phyloP scores from a whole-genome alignment of 2,797 vertebrate species.

The Aplochiton taeniatus region DNA sequence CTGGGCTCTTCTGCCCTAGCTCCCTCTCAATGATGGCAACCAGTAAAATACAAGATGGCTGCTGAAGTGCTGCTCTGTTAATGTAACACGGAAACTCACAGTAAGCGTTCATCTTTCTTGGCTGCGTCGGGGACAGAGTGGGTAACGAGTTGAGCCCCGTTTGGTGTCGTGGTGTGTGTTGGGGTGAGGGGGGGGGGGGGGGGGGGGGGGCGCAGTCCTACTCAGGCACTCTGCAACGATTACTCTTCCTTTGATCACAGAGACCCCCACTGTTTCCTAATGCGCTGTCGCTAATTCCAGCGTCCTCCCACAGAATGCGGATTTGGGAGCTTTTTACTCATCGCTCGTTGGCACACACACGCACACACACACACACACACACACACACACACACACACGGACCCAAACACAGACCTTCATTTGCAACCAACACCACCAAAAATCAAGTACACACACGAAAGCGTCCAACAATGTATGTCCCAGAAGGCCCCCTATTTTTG shows the following conservation, averaged over 20 bases:
- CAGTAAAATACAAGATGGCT: too few relatives aligned
- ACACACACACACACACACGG: neutral
- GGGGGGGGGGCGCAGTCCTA: constrained; percentile 46
- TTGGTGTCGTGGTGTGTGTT: constrained; percentile 33
- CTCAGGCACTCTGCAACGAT: constrained; percentile 46
- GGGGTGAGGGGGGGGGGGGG: neutral
- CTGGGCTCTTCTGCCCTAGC: too few relatives aligned
- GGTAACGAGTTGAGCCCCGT: constrained; percentile 4
- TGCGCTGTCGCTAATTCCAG: constrained; percentile 59
- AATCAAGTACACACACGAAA: neutral
- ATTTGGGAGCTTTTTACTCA: constrained; percentile 42
- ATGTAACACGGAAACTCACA: constrained; percentile 56
- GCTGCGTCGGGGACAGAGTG: constrained; percentile 10
- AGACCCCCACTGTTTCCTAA: constrained; percentile 53
- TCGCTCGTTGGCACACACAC: neutral
- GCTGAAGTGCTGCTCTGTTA: constrained; percentile 31
- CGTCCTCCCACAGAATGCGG: constrained; percentile 44
- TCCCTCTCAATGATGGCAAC: too few relatives aligned
- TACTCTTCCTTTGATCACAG: constrained; percentile 64
- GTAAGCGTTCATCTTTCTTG: constrained; percentile 48
- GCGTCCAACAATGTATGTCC: too few relatives aligned
- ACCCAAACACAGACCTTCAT: neutral
- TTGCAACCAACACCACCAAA: too few relatives aligned
- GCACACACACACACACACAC: neutral
- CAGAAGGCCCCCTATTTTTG: too few relatives aligned